A percentile compares a stretch with the other conserved stretches of the same genome.
These are phyloP conservation scores for Drosophila hawaiiensis DNA, from an alignment of 2,888 invertebrate genomes.

Conservation along the genomic window DNA sequence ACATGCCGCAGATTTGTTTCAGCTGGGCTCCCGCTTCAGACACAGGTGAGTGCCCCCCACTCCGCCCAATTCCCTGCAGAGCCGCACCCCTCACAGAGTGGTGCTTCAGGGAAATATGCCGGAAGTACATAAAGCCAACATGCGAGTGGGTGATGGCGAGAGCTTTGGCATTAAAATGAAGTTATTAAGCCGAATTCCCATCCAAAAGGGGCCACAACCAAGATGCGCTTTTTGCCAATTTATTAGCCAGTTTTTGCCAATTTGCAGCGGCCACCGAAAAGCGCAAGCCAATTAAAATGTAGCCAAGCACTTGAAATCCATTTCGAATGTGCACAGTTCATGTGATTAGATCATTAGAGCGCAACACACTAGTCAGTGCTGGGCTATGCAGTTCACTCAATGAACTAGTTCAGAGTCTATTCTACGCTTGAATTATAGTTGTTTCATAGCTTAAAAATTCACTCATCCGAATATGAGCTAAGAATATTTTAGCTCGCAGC, in stretches of 20 bases:
- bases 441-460: background rate
- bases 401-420: constrained; percentile 11
- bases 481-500: background rate
- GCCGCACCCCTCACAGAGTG: background rate
- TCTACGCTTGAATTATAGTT: background rate
- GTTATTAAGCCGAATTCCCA: constrained; percentile 53
- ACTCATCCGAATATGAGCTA: background rate
- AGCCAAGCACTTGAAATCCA: constrained; percentile 63
- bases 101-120: constrained; percentile 47
- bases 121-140: constrained; percentile 53
- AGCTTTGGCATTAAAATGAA: constrained; percentile 40
- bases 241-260: constrained; percentile 54
- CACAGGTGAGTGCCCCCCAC: constrained; percentile 88
- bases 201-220: constrained; percentile 9
- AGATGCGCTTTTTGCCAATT: constrained; percentile 47
- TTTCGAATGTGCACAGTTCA: constrained; percentile 47
- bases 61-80: background rate
- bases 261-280: constrained; percentile 55
- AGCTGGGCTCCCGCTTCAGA: constrained; percentile 91
- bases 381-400: constrained; percentile 16
- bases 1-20: constrained; percentile 91
- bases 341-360: constrained; percentile 79
- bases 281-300: constrained; percentile 76
- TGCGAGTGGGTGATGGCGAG: constrained; percentile 54
- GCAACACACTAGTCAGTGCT: constrained; percentile 38